phyloP scores from a whole-genome alignment of 2,797 vertebrate species.

The Pogonophryne albipinna region DNA sequence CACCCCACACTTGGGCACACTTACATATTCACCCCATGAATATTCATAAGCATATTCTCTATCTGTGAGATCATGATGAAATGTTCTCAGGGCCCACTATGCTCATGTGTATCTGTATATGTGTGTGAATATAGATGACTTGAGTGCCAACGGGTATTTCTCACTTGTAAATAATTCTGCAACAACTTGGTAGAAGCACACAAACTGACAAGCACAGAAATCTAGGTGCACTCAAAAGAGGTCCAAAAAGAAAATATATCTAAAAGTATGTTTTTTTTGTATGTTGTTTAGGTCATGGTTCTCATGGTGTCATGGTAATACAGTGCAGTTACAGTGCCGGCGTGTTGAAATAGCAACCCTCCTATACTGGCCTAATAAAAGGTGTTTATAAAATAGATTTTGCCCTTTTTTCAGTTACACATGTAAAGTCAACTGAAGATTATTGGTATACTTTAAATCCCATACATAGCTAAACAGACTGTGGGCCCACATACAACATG shows the following conservation, averaged over 20 bases:
- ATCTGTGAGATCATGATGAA: constrained; percentile 59
- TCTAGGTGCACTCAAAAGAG: constrained; percentile 20
- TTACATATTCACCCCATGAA: constrained; percentile 42
- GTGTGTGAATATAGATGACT: constrained; percentile 48
- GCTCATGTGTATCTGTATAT: constrained; percentile 26
- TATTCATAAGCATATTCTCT: constrained; percentile 54
- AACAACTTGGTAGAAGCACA: constrained; percentile 26
- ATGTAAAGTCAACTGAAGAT: constrained; percentile 20
- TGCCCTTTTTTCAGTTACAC: constrained; percentile 26
- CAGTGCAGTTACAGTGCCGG: constrained; percentile 4
- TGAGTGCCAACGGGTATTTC: constrained; percentile 58
- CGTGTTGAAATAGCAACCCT: constrained; percentile 40
- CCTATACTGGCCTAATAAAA: constrained; percentile 16
- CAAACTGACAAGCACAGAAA: constrained; percentile 26
- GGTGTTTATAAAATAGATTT: constrained; percentile 20
- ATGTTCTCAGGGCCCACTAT: constrained; percentile 51
- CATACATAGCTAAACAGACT: constrained; percentile 1
- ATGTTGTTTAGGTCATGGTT: constrained; percentile 13
- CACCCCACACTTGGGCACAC: constrained; percentile 5
- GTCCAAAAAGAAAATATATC: background rate
- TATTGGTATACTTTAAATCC: constrained; percentile 3
- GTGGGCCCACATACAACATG: background rate
- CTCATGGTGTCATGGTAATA: background rate
- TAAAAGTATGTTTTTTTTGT: constrained; percentile 13
- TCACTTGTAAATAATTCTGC: constrained; percentile 66